Evolutionary conservation across 2,113 vertebrate genomes (phyloP).

Genomic region (Phoenicopterus ruber): DNA sequence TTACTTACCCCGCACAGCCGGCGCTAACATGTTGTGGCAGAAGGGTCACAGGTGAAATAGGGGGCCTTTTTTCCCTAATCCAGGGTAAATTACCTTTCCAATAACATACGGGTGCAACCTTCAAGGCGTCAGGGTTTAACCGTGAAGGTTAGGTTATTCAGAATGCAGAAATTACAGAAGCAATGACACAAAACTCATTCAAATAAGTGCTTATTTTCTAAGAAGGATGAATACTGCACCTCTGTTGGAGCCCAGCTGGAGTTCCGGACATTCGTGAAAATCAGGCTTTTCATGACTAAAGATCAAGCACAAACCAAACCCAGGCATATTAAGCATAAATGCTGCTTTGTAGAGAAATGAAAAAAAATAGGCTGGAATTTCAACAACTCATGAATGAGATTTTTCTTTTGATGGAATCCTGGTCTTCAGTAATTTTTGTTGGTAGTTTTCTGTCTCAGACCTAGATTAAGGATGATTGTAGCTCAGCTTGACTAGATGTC

Average conservation of each 20-base stretch:
- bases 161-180: background rate
- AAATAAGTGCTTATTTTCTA: background rate
- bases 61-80: background rate
- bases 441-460: background rate
- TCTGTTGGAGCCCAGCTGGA: background rate
- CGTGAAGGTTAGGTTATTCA: background rate
- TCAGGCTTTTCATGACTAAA: background rate
- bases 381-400: background rate
- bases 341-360: background rate
- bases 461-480: background rate
- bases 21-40: accelerated
- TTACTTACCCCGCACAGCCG: background rate
- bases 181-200: background rate
- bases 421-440: background rate
- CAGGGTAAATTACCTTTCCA: background rate
- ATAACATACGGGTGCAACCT: background rate
- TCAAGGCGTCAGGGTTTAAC: background rate
- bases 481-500: background rate
- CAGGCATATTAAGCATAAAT: background rate
- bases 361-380: background rate
- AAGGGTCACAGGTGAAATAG: background rate
- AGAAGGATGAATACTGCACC: background rate
- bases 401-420: background rate
- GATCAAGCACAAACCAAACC: background rate
- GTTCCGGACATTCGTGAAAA: background rate